phyloP scores from a whole-genome alignment of 2,888 invertebrate genomes.

The Philopedon plagiatum region DNA sequence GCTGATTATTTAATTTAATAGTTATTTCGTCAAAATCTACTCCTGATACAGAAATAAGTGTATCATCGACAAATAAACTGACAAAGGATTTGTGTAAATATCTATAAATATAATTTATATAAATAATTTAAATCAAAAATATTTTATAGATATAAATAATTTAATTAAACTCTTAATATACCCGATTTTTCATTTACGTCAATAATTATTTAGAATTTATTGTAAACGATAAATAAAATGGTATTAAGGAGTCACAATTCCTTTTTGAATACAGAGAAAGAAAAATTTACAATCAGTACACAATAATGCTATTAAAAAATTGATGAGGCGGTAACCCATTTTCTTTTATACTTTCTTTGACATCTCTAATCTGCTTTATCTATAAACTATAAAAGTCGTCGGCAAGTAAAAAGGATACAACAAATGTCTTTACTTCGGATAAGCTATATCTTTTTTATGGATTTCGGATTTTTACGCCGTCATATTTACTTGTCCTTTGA shows the following conservation, averaged over 20 bases:
- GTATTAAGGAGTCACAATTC: background rate
- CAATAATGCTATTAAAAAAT: constrained; percentile 5
- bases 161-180: no score
- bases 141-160: no score
- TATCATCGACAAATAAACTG: no score
- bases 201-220: background rate
- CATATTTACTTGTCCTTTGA: constrained; percentile 22
- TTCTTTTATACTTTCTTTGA: background rate
- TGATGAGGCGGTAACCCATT: constrained; percentile 3
- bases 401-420: constrained; percentile 25
- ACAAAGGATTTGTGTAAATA: no score
- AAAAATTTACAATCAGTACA: background rate
- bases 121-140: no score
- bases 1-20: no score
- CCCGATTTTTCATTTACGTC: no score
- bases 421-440: constrained; percentile 31
- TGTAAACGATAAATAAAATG: background rate
- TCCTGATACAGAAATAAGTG: no score
- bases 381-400: constrained; percentile 9
- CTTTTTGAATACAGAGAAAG: background rate
- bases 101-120: no score
- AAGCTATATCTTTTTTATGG: constrained; percentile 34
- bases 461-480: constrained; percentile 35
- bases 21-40: no score
- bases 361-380: constrained; percentile 7